phyloP scores from a whole-genome alignment of 2,888 invertebrate species.

The Cephus pygmeus region DNA sequence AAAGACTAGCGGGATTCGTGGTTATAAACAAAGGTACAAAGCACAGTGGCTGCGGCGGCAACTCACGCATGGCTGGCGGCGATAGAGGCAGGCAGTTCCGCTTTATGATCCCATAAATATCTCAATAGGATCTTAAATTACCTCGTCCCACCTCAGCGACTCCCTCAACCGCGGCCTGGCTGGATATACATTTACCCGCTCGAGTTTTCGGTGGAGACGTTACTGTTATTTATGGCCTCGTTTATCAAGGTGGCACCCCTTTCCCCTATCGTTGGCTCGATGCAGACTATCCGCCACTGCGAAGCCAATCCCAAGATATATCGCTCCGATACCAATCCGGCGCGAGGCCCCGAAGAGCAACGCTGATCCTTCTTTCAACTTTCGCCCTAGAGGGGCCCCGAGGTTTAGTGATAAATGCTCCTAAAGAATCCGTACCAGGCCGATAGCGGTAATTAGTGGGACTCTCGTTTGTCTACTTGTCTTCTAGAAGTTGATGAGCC shows the following conservation, averaged over 20 bases:
- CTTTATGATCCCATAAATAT: constrained; percentile 61
- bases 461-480: constrained; percentile 41
- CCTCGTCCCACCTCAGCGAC: constrained; percentile 32
- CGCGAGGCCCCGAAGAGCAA: constrained; percentile 30
- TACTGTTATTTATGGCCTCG: constrained; percentile 64
- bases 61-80: constrained; percentile 44
- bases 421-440: constrained; percentile 39
- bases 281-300: constrained; percentile 60
- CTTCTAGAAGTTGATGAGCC: constrained; percentile 44
- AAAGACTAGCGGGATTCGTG: constrained; percentile 5
- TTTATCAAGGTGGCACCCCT: constrained; percentile 62
- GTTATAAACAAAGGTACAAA: constrained; percentile 48
- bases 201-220: constrained; percentile 64
- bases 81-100: constrained; percentile 51
- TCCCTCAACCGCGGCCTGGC: constrained; percentile 38
- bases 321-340: constrained; percentile 65
- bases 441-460: constrained; percentile 53
- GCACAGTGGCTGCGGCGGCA: constrained; percentile 28
- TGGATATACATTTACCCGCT: constrained; percentile 51
- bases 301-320: constrained; percentile 72
- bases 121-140: constrained; percentile 59
- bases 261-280: constrained; percentile 45
- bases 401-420: constrained; percentile 46
- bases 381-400: constrained; percentile 35
- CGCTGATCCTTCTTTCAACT: constrained; percentile 48